These are phyloP conservation scores for Mungos mungo DNA, from an alignment of 2,113 vertebrate genomes.

Conservation along the genomic window DNA sequence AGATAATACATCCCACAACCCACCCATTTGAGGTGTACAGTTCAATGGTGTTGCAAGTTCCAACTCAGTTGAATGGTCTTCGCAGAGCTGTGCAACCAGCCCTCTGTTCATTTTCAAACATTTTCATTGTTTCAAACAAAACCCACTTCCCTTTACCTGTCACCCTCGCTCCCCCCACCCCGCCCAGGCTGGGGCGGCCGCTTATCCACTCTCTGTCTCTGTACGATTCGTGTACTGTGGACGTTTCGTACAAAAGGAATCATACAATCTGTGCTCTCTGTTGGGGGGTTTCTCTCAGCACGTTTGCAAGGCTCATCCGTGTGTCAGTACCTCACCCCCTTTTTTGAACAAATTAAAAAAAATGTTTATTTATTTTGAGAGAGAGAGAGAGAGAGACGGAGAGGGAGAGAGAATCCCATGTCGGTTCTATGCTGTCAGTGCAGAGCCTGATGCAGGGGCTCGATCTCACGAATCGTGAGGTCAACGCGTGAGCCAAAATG, in stretches of 20 bases:
- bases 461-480: too few relatives aligned
- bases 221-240: rapidly evolving
- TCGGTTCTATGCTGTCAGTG: too few relatives aligned
- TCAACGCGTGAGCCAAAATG: too few relatives aligned
- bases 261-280: rapidly evolving
- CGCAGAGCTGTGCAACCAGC: too few relatives aligned
- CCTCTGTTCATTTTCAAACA: background rate
- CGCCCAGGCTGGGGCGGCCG: background rate
- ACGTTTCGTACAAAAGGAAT: too few relatives aligned
- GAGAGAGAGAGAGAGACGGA: too few relatives aligned
- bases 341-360: background rate
- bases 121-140: background rate
- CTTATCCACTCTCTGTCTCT: too few relatives aligned
- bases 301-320: background rate
- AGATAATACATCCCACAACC: background rate
- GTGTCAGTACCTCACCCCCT: background rate
- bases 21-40: background rate
- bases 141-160: background rate
- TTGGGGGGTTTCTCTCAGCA: background rate
- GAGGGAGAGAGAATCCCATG: too few relatives aligned
- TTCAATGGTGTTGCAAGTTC: background rate
- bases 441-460: too few relatives aligned
- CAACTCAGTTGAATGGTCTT: background rate
- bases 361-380: too few relatives aligned
- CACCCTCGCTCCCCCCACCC: too few relatives aligned